Evolutionary conservation across 2,797 vertebrate species (phyloP), one percentile per base, ranked within the genome.

Genomic region (Sebastes dallii): DNA sequence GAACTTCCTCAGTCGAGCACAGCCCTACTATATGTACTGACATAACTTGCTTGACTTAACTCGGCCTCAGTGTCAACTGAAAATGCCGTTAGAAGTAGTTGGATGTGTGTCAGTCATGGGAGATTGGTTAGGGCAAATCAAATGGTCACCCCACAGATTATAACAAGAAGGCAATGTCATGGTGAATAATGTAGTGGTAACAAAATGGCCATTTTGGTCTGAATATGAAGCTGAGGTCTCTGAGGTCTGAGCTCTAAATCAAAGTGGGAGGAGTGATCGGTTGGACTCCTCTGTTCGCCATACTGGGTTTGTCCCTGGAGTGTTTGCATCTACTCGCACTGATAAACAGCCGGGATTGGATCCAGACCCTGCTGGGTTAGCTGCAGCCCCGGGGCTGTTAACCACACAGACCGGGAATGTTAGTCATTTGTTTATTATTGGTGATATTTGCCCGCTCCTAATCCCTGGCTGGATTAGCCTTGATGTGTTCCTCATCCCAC

Each of bases 301-400:
- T 85, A 80, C 78, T 80, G 56, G 55, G 66, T 86, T 89, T 85
- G 87, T 86, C 88, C 88, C 86, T 74, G 52, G 60, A 91, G 83
- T 87, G 85, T 86, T 94, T 91, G 86, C 85, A 87, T 90, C 89
- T 76, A 83, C 82, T 86, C 46, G 3, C 86, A 70, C 88, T 88
- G 92, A 93, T 94, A 92, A 95, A 95, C 94, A 95, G 84, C 72
- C 72, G 61, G 89, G 93, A 95, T 95, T 94, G 90, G 89, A 94
- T 95, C 89, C 95, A 95, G 94, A 94, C 85, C 88, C 79, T 80
- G 86, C 83, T 91, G 86, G 83, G 90, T 87, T 90, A 60, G 77
- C 79, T 78, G 86, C 80, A 90, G 86, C 86, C 83, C 24, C 24
- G 65, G 82, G 89, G 91, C 82, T 80, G 77, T 30, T 74, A 87